Base-by-base conservation (phyloP, 1,140 invertebrate species). In the Nylanderia fulva region DNA sequence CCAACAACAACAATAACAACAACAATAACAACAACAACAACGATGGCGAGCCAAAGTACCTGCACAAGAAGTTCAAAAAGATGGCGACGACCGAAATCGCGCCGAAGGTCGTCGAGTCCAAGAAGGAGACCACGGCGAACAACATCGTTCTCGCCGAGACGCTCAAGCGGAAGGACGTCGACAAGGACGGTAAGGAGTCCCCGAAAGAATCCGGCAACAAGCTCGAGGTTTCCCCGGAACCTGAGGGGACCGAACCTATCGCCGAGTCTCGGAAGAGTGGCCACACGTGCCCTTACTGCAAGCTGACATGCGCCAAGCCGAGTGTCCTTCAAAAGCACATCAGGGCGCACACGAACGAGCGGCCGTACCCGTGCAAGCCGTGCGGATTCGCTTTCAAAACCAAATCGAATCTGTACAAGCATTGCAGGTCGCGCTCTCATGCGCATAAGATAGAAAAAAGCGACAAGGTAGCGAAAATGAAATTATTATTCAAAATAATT, bases 351-450 rank as follows among this genome's bases (percentile, higher is more conserved):
- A 97, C 98, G n/a, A 98, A 98, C 92, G 98, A 99, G 93, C 96
- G 98, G 68, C 98, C 98, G 27, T 99, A 97, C 95, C 98, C 98
- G 15, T 99, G 98, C 95, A 94, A 96, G 64, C 96, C 97, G 29
- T 99, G 98, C 93, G 98, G 98, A 71, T 98, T 99, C 93, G 97
- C 98, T 75, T 99, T 99, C 95, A 99, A 99, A 94, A 99, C 98
- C 2, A 98, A 98, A 92, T 98, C 98, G 88, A 99, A 99, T 93
- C 95, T 99, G 77, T 98, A 98, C 93, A 99, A 99, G 93, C 98
- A 99, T 92, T 97, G 97, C 90, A 96, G 97, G 87, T 98, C 98
- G 0, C 95, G 98, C 85, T 96, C 98, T 18, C 98, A 99, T 91
- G 96, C 96, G 29, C 95, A 97, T 61, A 96, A 97, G 88, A 93